These are phyloP conservation scores for Bimastos eiseni DNA, from an alignment of 2,888 invertebrate species.

Conservation along the genomic window DNA sequence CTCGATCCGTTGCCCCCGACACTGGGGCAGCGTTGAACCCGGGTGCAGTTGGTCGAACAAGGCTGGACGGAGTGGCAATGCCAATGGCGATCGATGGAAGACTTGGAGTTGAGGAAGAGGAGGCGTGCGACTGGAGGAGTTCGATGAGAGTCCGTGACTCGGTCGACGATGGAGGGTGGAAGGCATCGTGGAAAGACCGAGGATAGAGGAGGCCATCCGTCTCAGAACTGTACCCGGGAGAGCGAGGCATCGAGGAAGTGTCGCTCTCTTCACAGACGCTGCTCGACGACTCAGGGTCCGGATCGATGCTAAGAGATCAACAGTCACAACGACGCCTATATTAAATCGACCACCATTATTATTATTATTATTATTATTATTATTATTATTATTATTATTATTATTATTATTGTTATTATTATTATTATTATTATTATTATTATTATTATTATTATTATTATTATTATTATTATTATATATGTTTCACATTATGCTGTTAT, in stretches of 20 bases:
- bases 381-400: too few species aligned
- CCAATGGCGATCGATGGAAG: background rate
- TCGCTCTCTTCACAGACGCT: slow-evolving; percentile 55
- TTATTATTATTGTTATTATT: too few species aligned
- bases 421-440: too few species aligned
- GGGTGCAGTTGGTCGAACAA: background rate
- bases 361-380: background rate
- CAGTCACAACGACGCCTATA: background rate
- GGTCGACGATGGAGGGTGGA: background rate
- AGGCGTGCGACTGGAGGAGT: slow-evolving; percentile 23
- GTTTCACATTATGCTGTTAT: too few species aligned
- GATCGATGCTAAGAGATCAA: slow-evolving; percentile 50
- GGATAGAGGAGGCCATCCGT: slow-evolving; percentile 39
- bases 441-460: too few species aligned
- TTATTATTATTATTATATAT: too few species aligned
- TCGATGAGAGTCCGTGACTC: slow-evolving; percentile 29
- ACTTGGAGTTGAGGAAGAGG: background rate
- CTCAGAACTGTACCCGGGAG: slow-evolving; percentile 49
- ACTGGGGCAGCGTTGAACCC: background rate
- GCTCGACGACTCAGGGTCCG: slow-evolving; percentile 55
- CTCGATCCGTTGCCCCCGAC: background rate
- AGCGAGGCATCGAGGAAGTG: slow-evolving; percentile 49
- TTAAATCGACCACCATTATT: background rate
- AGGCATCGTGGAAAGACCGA: slow-evolving; percentile 29
- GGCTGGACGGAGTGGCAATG: background rate